A percentile compares a stretch with the other conserved stretches of the same genome.
Conservation (phyloP, 2,113 vertebrate genomes). For the Dromaius novaehollandiae region DNA sequence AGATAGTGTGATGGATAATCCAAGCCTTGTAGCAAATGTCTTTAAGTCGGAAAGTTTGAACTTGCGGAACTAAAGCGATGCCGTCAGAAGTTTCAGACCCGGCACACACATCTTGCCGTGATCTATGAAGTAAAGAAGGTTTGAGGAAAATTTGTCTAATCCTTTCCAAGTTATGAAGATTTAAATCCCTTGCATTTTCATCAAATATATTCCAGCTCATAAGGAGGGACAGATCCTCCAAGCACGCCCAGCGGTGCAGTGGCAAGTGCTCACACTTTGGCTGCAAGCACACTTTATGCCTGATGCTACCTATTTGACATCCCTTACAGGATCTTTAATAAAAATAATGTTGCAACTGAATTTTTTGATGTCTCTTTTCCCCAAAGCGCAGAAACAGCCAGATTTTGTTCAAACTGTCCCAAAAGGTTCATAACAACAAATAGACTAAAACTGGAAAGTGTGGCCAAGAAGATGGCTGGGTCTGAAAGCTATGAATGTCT, state of each 20-base stretch:
- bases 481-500: not conserved
- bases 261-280: rapidly evolving
- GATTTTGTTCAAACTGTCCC: not conserved
- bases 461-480: not conserved
- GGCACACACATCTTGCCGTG: rapidly evolving
- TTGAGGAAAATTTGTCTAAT: not conserved
- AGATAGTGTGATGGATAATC: not conserved
- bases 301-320: not conserved
- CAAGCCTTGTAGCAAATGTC: not conserved
- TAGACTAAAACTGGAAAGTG: not conserved
- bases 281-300: not conserved
- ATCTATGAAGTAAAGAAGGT: not conserved
- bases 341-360: not conserved
- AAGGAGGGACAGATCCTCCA: not conserved
- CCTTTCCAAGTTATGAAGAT: not conserved
- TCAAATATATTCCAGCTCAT: not conserved
- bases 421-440: not conserved
- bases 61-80: rapidly evolving
- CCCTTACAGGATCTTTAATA: not conserved
- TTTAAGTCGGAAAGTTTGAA: not conserved
- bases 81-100: not conserved
- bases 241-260: rapidly evolving
- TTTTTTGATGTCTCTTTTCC: not conserved
- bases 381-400: not conserved
- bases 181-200: not conserved